phyloP scores from a whole-genome alignment of 2,888 invertebrate genomes.

The Ophraella communa region DNA sequence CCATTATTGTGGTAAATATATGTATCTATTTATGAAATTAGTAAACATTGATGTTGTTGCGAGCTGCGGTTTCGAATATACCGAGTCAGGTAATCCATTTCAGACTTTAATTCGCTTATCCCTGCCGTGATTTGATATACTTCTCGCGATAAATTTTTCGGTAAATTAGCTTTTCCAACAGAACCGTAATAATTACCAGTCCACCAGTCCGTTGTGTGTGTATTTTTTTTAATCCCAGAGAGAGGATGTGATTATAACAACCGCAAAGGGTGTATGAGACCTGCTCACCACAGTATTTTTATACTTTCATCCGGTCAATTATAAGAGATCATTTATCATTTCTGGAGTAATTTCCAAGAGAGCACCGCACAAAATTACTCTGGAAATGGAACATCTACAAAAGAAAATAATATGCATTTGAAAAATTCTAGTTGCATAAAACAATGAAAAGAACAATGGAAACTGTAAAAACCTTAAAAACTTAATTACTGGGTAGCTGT shows the following conservation, averaged over 20 bases:
- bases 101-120: slow-evolving; percentile 3
- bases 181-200: slow-evolving; percentile 2
- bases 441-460: too few species aligned
- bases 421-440: too few species aligned
- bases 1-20: not conserved
- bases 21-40: not conserved
- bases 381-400: too few species aligned
- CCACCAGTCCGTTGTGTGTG: not conserved
- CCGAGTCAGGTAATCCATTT: not conserved
- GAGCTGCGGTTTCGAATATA: not conserved
- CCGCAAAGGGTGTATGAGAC: not conserved
- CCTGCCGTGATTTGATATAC: slow-evolving; percentile 7
- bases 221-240: not conserved
- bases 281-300: not conserved
- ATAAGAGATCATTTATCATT: not conserved
- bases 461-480: too few species aligned
- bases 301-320: not conserved
- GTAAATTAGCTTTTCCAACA: slow-evolving; percentile 6
- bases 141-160: slow-evolving; percentile 7
- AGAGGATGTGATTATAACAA: slow-evolving; percentile 1
- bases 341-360: not conserved
- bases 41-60: not conserved
- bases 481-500: too few species aligned
- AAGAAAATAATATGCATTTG: too few species aligned
- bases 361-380: too few species aligned